A percentile compares a stretch with the other conserved stretches of the same genome.
phyloP scores from a whole-genome alignment of 2,888 invertebrate genomes.

The Lapara coniferarum region DNA sequence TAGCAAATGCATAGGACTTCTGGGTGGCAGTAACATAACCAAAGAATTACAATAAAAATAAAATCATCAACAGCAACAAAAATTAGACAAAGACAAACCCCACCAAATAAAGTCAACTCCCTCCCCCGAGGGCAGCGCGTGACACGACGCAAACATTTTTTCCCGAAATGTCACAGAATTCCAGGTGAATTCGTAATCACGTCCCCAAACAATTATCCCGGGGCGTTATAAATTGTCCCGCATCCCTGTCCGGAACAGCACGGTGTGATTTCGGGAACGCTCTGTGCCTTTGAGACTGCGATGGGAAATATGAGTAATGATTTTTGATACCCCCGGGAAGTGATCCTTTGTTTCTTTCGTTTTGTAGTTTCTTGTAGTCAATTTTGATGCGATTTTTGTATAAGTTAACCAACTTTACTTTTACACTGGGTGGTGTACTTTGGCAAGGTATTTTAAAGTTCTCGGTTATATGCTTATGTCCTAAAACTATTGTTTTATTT shows the following conservation, averaged over 20 bases:
- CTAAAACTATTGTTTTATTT: too few relatives aligned
- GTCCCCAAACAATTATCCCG: slow-evolving; percentile 15
- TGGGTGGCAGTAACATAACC: neutral
- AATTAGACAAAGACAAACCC: neutral
- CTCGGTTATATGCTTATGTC: too few relatives aligned
- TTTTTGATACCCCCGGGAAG: neutral
- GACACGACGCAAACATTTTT: slow-evolving; percentile 2
- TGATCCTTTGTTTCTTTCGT: neutral
- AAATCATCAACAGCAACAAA: neutral
- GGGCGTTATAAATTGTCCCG: slow-evolving; percentile 23
- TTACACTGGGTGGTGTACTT: too few relatives aligned
- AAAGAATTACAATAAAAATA: neutral
- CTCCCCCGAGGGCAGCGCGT: neutral
- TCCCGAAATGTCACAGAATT: neutral
- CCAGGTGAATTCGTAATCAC: slow-evolving; percentile 25
- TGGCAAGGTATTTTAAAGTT: too few relatives aligned
- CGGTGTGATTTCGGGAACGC: slow-evolving; percentile 13
- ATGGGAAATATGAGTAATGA: slow-evolving; percentile 20
- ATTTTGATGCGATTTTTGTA: neutral
- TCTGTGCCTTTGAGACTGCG: neutral
- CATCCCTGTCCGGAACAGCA: neutral
- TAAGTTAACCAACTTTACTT: too few relatives aligned
- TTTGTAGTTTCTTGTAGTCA: neutral
- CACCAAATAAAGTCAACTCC: neutral
- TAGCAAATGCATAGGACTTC: too few relatives aligned